These are phyloP conservation scores for Proales similis DNA, from an alignment of 1,140 invertebrate genomes.

Conservation along the genomic window DNA sequence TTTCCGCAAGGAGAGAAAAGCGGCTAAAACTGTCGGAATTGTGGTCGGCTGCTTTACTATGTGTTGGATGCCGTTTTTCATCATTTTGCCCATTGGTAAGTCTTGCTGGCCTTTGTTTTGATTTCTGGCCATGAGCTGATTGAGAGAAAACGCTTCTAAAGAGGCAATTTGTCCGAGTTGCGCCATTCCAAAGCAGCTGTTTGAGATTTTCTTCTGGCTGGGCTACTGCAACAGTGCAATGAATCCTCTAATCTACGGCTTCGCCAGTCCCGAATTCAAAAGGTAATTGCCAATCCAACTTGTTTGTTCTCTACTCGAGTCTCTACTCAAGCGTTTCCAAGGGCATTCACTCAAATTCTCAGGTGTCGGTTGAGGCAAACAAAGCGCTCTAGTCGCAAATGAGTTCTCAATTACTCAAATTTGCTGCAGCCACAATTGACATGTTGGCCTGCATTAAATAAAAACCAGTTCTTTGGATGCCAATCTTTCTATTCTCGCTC, in stretches of 20 bases:
- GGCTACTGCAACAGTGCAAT: conserved; percentile 59
- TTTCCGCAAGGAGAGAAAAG: conserved; percentile 37
- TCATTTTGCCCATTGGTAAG: conserved; percentile 59
- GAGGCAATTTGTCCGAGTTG: neutral
- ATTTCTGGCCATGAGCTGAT: no score
- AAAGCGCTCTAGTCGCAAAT: neutral
- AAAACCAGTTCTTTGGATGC: no score
- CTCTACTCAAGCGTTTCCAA: neutral
- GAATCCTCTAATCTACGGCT: conserved; percentile 94
- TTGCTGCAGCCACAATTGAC: no score
- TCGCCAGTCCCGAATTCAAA: conserved; percentile 88
- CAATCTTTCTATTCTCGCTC: no score
- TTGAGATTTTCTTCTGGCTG: conserved; percentile 62
- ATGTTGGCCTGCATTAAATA: no score
- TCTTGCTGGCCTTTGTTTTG: conserved; percentile 13
- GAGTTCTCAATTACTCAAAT: no score
- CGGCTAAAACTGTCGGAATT: conserved; percentile 74
- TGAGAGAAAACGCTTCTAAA: neutral
- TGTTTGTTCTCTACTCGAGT: neutral
- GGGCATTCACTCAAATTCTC: conserved; percentile 16
- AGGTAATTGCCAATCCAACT: conserved; percentile 50
- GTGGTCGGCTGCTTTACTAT: conserved; percentile 87
- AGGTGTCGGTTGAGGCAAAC: conserved; percentile 23
- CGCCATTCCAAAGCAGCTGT: conserved; percentile 42
- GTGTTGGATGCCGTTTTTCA: conserved; percentile 96